Conservation (phyloP, 2,888 invertebrate genomes). For the Oscheius sp. region DNA sequence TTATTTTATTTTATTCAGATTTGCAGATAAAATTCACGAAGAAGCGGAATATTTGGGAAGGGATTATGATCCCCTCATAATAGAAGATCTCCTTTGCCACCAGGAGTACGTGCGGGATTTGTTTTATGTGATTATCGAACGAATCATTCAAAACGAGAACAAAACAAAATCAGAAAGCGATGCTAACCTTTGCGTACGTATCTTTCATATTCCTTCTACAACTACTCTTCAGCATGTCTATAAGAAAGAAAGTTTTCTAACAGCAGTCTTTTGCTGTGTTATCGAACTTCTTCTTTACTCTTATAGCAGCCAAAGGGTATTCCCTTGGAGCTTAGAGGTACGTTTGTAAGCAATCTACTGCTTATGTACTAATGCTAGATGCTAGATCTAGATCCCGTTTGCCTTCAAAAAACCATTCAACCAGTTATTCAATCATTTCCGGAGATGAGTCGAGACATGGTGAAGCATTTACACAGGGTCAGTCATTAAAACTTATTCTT, state of each 20-base stretch:
- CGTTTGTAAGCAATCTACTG: neutral
- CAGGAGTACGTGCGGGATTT: slow-evolving; percentile 71
- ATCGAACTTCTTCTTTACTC: slow-evolving; percentile 61
- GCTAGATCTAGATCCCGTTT: slow-evolving; percentile 82
- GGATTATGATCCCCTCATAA: neutral
- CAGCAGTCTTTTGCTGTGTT: slow-evolving; percentile 56
- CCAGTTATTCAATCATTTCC: slow-evolving; percentile 88
- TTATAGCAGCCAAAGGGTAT: slow-evolving; percentile 51
- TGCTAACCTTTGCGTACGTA: slow-evolving; percentile 23
- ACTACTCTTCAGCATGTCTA: slow-evolving; percentile 50
- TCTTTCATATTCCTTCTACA: too few relatives aligned
- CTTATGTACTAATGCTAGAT: slow-evolving; percentile 24
- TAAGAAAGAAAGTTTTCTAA: slow-evolving; percentile 61
- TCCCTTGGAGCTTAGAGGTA: slow-evolving; percentile 61
- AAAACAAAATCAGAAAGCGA: slow-evolving; percentile 72
- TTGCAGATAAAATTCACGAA: neutral
- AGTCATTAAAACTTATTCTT: too few relatives aligned
- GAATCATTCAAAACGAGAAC: slow-evolving; percentile 83
- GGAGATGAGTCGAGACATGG: slow-evolving; percentile 85
- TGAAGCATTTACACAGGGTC: slow-evolving; percentile 93
- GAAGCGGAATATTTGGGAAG: neutral
- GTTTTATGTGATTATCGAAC: slow-evolving; percentile 87
- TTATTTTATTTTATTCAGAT: slow-evolving; percentile 7
- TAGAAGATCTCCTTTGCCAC: neutral
- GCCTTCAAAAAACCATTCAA: slow-evolving; percentile 96